Evolutionary conservation across 2,888 invertebrate genomes (phyloP).

Genomic region (Dermolepida albohirtum): DNA sequence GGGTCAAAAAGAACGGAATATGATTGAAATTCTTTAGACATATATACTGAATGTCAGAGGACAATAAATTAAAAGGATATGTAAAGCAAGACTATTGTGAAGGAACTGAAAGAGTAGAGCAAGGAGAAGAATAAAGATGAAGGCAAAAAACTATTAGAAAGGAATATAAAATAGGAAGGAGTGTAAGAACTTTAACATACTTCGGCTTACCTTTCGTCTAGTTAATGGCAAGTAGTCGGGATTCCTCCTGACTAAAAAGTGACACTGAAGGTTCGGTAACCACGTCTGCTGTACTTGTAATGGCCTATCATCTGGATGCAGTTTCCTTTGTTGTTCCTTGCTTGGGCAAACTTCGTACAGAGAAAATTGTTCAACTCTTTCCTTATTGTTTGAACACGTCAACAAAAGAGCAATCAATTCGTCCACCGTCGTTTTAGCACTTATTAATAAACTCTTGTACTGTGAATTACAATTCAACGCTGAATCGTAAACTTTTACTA

Average conservation of each 20-base stretch:
- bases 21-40: too few species aligned
- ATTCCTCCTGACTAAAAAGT: conserved; percentile 86
- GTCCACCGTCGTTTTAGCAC: conserved; percentile 89
- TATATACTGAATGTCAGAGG: too few species aligned
- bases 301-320: conserved; percentile 89
- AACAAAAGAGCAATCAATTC: conserved; percentile 87
- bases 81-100: too few species aligned
- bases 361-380: conserved; percentile 88
- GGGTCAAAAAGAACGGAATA: too few species aligned
- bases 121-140: too few species aligned
- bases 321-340: conserved; percentile 88
- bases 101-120: too few species aligned
- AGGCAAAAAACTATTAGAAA: too few species aligned
- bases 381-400: conserved; percentile 86
- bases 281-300: conserved; percentile 83
- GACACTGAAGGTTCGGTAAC: conserved; percentile 75
- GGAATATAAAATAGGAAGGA: too few species aligned
- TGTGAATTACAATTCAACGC: conserved; percentile 91
- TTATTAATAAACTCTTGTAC: conserved; percentile 91
- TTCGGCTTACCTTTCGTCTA: conserved; percentile 62
- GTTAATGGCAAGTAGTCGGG: conserved; percentile 78
- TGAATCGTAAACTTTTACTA: conserved; percentile 92
- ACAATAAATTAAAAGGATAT: too few species aligned
- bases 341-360: conserved; percentile 83
- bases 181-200: not conserved